Conservation (phyloP, 2,888 invertebrate genomes). For the Temnothorax ravouxi region DNA sequence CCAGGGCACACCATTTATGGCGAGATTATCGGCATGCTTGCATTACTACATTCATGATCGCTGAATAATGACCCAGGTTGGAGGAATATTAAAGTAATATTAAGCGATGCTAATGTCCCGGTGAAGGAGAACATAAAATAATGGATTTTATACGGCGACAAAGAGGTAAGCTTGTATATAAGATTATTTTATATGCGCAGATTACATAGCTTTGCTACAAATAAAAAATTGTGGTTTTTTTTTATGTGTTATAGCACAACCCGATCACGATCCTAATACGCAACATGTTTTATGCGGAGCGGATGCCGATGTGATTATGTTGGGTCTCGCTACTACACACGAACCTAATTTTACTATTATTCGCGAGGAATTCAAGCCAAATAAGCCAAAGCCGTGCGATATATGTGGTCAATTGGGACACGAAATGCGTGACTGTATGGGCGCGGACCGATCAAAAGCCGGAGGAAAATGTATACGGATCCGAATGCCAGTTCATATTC, state of each 20-base stretch:
- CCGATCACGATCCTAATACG: slow-evolving; percentile 99
- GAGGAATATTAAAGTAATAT: slow-evolving; percentile 96
- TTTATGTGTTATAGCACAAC: slow-evolving; percentile 89
- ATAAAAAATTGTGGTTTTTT: slow-evolving; percentile 33
- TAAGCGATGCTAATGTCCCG: slow-evolving; percentile 99
- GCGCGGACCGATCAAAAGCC: slow-evolving; percentile 89
- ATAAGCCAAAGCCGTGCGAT: slow-evolving; percentile 98
- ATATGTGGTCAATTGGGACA: slow-evolving; percentile 97
- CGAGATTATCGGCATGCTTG: slow-evolving; percentile 93
- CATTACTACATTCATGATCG: slow-evolving; percentile 96
- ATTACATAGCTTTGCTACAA: slow-evolving; percentile 19
- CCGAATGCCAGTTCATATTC: slow-evolving; percentile 96
- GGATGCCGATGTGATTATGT: slow-evolving; percentile 99
- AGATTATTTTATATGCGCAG: background rate
- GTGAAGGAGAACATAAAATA: slow-evolving; percentile 99
- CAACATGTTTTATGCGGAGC: slow-evolving; percentile 99
- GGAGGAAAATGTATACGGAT: slow-evolving; percentile 89
- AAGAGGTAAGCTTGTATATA: slow-evolving; percentile 88
- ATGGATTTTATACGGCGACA: slow-evolving; percentile 99
- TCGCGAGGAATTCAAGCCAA: slow-evolving; percentile 99
- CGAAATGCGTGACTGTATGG: slow-evolving; percentile 97
- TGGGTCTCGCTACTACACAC: slow-evolving; percentile 99
- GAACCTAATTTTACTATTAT: slow-evolving; percentile 99
- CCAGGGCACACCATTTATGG: slow-evolving; percentile 99
- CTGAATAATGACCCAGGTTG: slow-evolving; percentile 98